These are phyloP conservation scores for Phylloscopus trochiloides DNA, from an alignment of 2,113 vertebrate genomes.

Conservation along the genomic window DNA sequence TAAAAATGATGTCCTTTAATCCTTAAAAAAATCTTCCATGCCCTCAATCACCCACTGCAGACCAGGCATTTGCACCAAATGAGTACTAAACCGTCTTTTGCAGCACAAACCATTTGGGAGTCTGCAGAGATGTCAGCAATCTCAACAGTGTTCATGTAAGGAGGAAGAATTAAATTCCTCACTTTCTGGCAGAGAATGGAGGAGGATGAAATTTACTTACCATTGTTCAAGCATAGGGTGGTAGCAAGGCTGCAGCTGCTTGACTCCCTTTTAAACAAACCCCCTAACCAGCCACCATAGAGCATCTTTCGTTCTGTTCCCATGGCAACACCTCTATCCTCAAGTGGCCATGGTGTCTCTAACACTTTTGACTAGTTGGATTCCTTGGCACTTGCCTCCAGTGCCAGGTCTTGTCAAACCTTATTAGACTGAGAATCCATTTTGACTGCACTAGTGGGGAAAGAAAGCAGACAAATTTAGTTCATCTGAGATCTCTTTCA, in stretches of 20 bases:
- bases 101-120: background rate
- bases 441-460: constrained; percentile 46
- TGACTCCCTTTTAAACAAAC: constrained; percentile 67
- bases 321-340: constrained; percentile 74
- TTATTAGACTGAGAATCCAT: constrained; percentile 73
- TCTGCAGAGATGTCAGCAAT: background rate
- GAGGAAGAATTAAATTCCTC: constrained; percentile 60
- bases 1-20: background rate
- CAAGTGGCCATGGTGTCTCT: constrained; percentile 68
- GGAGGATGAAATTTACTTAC: constrained; percentile 41
- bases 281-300: constrained; percentile 70
- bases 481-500: constrained; percentile 64
- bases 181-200: background rate
- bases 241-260: constrained; percentile 58
- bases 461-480: constrained; percentile 64
- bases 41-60: background rate
- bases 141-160: constrained; percentile 7
- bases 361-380: constrained; percentile 69
- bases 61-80: background rate
- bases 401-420: constrained; percentile 74
- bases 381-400: constrained; percentile 70
- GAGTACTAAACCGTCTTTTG: background rate
- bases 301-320: constrained; percentile 72
- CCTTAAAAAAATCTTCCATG: background rate
- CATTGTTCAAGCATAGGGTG: constrained; percentile 41